Conservation (phyloP, 2,888 invertebrate species). For the Erynnis tages region DNA sequence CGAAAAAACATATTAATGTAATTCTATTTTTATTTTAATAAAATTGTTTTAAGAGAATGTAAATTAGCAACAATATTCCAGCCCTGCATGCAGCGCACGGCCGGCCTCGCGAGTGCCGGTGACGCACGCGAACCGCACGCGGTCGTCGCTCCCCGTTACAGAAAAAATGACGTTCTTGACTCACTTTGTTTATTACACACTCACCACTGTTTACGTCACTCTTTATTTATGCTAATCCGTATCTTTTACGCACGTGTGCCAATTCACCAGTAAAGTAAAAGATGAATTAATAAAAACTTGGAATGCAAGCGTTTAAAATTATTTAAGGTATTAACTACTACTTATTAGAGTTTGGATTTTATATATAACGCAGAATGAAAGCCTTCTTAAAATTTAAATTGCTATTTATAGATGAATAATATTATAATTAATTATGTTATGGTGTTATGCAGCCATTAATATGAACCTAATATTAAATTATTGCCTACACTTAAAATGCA, state of each 20-base stretch:
- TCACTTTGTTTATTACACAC: slow-evolving; percentile 59
- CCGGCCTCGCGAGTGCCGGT: slow-evolving; percentile 30
- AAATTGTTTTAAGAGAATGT: too few species aligned
- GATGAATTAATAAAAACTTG: slow-evolving; percentile 9
- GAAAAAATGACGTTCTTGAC: slow-evolving; percentile 61
- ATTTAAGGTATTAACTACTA: too few species aligned
- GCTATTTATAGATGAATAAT: too few species aligned
- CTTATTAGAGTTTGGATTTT: too few species aligned
- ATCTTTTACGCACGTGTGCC: slow-evolving; percentile 24
- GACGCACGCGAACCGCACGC: slow-evolving; percentile 55
- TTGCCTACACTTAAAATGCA: too few species aligned
- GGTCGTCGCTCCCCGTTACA: slow-evolving; percentile 69
- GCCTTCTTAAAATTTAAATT: too few species aligned
- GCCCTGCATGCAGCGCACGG: neutral
- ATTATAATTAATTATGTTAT: too few species aligned
- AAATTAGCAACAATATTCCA: neutral
- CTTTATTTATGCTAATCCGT: slow-evolving; percentile 37
- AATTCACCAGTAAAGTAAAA: slow-evolving; percentile 14
- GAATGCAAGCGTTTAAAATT: slow-evolving; percentile 21
- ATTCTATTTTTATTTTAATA: too few species aligned
- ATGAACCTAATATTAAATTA: too few species aligned
- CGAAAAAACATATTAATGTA: too few species aligned
- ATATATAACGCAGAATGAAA: too few species aligned
- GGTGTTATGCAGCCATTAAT: too few species aligned
- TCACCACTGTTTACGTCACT: slow-evolving; percentile 46